Base-by-base conservation (phyloP, 2,888 invertebrate species). In the Drosophila macrospina region DNA sequence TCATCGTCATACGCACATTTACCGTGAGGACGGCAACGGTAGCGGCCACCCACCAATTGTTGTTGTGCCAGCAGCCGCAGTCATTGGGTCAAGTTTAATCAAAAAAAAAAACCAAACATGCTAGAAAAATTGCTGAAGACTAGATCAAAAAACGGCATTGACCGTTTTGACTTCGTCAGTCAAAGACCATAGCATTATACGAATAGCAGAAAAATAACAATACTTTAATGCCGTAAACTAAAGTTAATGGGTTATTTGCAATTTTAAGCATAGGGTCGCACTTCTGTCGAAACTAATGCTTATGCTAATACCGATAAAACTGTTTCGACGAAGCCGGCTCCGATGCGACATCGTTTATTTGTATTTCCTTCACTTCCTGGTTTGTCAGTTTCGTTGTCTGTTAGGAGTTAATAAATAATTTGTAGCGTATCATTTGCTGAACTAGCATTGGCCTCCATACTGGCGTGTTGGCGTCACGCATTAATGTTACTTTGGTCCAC, bases 111-210 rank as follows among this genome's bases (percentile, higher is more conserved):
- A n/a, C 13, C 41, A 69, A 71, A 64, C 8, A 54, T 56, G 41
- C 44, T 74, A 75, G 61, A 69, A 60, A 78, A 70, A 75, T 74
- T 55, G 60, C 65, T 50, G 32, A 57, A 74, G 87, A 83, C 78
- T 88, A 86, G 87, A 87, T 88, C 87, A 88, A 87, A 86, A 88
- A 85, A 79, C 88, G 85, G 37, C 87, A 87, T 86, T 87, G 87
- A 88, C 87, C 86, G 82, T 74, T 78, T 80, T 86, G 68, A 45
- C 61, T 61, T 48, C 65, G 68, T 68, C 32, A 63, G 32, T 42
- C 68, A 73, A 59, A 51, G 68, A 39, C 47, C 45, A 73, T 47
- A 54, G 55, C 60, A 55, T 45, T 47, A 72, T 60, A 66, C 66
- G 36, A 54, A 52, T 26, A 28, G 41, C 24, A 54, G 16, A 54